phyloP scores from a whole-genome alignment of 2,113 vertebrate species.

The Oryzias javanicus region DNA sequence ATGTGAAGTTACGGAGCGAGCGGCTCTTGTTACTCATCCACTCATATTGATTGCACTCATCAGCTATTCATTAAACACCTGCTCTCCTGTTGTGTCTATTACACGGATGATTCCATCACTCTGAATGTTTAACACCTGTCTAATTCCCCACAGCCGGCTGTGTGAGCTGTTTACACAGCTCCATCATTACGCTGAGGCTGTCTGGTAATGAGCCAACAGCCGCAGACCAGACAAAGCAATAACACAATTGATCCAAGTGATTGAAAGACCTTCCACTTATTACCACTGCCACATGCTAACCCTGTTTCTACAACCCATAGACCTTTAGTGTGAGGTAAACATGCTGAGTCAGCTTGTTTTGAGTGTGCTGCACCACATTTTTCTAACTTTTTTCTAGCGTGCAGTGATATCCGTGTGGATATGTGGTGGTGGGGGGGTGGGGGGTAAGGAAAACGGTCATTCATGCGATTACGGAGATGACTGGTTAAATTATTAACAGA shows the following conservation, averaged over 20 bases:
- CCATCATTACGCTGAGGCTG: conserved; percentile 17
- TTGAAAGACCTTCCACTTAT: conserved; percentile 15
- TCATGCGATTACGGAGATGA: too few species aligned
- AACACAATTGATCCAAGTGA: conserved; percentile 5
- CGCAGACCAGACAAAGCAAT: conserved; percentile 18
- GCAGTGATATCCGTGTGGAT: too few species aligned
- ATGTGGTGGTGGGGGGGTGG: too few species aligned
- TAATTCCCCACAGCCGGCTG: conserved; percentile 23
- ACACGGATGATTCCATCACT: conserved; percentile 39
- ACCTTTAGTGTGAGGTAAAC: background rate
- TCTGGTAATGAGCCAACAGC: conserved; percentile 29
- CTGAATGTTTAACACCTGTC: conserved; percentile 47
- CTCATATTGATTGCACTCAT: conserved; percentile 54
- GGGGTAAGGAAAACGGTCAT: too few species aligned
- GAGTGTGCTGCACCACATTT: too few species aligned
- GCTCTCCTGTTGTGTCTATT: conserved; percentile 47
- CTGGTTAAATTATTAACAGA: too few species aligned
- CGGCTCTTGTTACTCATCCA: conserved; percentile 33
- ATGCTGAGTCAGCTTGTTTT: background rate
- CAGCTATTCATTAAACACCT: conserved; percentile 65
- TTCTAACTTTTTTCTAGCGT: too few species aligned
- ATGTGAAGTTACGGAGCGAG: conserved; percentile 24
- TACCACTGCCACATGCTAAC: background rate
- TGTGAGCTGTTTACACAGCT: conserved; percentile 20
- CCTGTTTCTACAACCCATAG: background rate